These are phyloP conservation scores for Drosophila virilis DNA, from an alignment of 1,140 invertebrate species.

Conservation along the genomic window DNA sequence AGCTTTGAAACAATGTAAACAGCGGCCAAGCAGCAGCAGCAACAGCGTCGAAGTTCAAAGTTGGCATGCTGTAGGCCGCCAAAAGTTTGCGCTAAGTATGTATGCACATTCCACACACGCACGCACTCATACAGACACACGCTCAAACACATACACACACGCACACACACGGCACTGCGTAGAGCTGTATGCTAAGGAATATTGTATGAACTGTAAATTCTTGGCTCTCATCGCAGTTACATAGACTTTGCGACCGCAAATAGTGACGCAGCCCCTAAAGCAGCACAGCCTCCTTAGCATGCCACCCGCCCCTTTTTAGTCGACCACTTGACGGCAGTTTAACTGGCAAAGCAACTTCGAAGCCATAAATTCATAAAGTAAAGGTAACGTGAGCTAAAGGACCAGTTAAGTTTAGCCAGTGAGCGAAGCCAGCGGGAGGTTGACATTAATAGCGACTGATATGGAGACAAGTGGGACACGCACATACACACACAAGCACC, in stretches of 20 bases:
- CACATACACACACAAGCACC: neutral
- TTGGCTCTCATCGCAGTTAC: constrained; percentile 36
- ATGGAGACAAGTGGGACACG: constrained; percentile 48
- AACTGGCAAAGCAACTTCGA: constrained; percentile 70
- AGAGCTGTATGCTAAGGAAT: constrained; percentile 66
- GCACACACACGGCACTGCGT: constrained; percentile 16
- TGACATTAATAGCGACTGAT: constrained; percentile 71
- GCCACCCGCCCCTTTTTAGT: constrained; percentile 6
- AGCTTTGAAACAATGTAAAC: constrained; percentile 82
- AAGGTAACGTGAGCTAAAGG: constrained; percentile 29
- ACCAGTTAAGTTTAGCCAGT: constrained; percentile 44
- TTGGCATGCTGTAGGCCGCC: constrained; percentile 70
- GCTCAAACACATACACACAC: constrained; percentile 9
- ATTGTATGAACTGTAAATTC: constrained; percentile 72
- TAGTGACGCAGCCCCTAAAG: constrained; percentile 39
- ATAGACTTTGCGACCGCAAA: constrained; percentile 63
- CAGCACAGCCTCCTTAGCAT: neutral
- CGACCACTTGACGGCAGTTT: constrained; percentile 49
- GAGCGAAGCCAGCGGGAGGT: constrained; percentile 60
- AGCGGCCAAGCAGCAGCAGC: constrained; percentile 42
- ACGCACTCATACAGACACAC: constrained; percentile 18
- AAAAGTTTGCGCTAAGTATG: constrained; percentile 71
- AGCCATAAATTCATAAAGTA: constrained; percentile 70
- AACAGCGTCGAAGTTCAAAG: constrained; percentile 74
- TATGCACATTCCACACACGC: constrained; percentile 35